Base-by-base conservation (phyloP, 2,797 vertebrate species). In the Sebastes taczanowskii region DNA sequence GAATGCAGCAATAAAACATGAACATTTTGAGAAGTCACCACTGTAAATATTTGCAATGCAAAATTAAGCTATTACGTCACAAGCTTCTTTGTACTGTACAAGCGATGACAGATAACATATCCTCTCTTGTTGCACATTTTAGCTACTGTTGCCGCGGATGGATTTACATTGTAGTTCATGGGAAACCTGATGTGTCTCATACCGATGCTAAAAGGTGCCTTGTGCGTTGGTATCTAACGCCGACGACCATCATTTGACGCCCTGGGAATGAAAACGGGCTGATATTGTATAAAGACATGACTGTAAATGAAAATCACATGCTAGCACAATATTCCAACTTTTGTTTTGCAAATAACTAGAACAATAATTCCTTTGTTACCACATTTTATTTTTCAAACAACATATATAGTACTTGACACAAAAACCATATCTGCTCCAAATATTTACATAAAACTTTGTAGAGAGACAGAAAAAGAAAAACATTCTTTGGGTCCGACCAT, bases 401-500 rank as follows among this genome's bases (percentile, higher is more conserved):
- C 94, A 94, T 84, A 85, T 87, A 90, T 87, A 84, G 78, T 90
- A 94, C 88, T 91, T 94, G 90, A 89, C 90, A 94, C 90, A 91
- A 90, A 93, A 94, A 89, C 52, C 84, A 62, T 83, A 88, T 88
- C 84, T 71, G 83, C 66, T 91, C 93, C 80, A 90, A 90, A 91
- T 96, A 95, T 96, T 94, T 95, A 96, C 95, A 96, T 78, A 84
- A 90, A 89, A 80, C 74, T 72, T 92, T 85, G 62, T 90, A 84
- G 81, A 91, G 85, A 92, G 77, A 88, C 35, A 81, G 49, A 59
- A 76, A 72, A 79, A 58, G 14, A 42, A 52, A 92, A 93, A 91
- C 90, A 94, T 93, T 96, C 94, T 96, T 95, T 95, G 94, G 94
- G 91, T 92, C 90, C 84, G 85, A 94, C 91, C 95, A 95, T 96